Percentiles rank a stretch among this genome's conserved stretches.
Evolutionary conservation across 1,140 invertebrate genomes (phyloP).

Genomic region (Brachionus asplanchnoidis): DNA sequence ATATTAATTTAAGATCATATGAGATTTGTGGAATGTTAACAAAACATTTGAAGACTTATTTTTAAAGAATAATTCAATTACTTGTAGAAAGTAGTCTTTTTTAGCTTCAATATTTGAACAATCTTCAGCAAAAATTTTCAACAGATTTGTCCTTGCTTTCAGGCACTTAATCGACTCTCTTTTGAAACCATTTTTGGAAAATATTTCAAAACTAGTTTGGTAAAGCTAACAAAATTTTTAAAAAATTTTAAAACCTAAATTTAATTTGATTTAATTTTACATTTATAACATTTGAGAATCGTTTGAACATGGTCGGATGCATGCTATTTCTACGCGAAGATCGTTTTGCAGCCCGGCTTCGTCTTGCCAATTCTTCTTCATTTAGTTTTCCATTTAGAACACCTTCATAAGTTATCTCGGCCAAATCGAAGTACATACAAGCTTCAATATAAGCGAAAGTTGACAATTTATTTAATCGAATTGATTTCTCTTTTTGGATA

Average conservation of each 20-base stretch:
- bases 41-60: too few relatives aligned
- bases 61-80: background rate
- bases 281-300: background rate
- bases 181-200: background rate
- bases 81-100: constrained; percentile 9
- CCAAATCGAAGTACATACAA: background rate
- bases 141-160: background rate
- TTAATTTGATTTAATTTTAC: background rate
- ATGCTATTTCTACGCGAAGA: constrained; percentile 2
- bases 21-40: background rate
- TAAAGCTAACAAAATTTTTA: background rate
- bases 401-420: constrained; percentile 14
- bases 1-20: background rate
- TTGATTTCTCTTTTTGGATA: background rate
- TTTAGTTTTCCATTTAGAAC: constrained; percentile 14
- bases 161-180: background rate
- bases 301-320: constrained; percentile 20
- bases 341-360: background rate
- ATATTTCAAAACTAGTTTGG: constrained; percentile 30
- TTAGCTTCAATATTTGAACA: background rate
- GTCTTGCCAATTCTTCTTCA: constrained; percentile 17
- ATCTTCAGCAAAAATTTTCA: constrained; percentile 6
- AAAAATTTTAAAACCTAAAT: background rate
- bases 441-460: background rate
- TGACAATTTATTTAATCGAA: background rate